phyloP scores from a whole-genome alignment of 2,888 invertebrate genomes.

The Horisme vitalbata region DNA sequence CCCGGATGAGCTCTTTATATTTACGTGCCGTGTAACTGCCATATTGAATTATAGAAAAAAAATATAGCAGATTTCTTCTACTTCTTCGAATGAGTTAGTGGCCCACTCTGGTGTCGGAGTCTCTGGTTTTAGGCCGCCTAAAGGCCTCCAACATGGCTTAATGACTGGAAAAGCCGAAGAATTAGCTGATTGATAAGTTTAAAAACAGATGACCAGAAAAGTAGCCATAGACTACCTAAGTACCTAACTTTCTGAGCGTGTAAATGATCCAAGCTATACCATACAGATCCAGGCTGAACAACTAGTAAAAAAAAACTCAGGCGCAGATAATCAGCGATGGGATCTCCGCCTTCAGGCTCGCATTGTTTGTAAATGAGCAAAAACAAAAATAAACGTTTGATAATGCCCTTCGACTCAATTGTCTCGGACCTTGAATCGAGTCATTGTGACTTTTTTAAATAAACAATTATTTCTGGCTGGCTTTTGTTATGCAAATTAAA shows the following conservation, averaged over 20 bases:
- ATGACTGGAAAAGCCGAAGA: too few relatives aligned
- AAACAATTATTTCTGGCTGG: slow-evolving; percentile 41
- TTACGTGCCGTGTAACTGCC: too few relatives aligned
- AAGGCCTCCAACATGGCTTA: too few relatives aligned
- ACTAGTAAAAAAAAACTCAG: slow-evolving; percentile 16
- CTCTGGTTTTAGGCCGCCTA: too few relatives aligned
- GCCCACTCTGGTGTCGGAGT: too few relatives aligned
- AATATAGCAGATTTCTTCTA: too few relatives aligned
- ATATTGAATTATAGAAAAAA: too few relatives aligned
- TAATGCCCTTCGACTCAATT: slow-evolving; percentile 50
- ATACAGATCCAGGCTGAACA: slow-evolving; percentile 25
- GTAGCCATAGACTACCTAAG: too few relatives aligned
- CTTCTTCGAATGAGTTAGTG: too few relatives aligned
- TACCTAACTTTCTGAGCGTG: too few relatives aligned
- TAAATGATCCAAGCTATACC: neutral
- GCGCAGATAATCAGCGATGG: slow-evolving; percentile 66
- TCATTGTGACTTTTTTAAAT: slow-evolving; percentile 42
- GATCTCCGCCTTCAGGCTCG: slow-evolving; percentile 59
- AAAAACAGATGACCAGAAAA: neutral
- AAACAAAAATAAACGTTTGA: slow-evolving; percentile 61
- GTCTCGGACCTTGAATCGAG: slow-evolving; percentile 48
- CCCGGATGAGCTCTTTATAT: too few relatives aligned
- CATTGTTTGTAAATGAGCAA: slow-evolving; percentile 75
- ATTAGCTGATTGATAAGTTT: slow-evolving; percentile 14
- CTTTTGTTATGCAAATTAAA: slow-evolving; percentile 40